Evolutionary conservation across 1,140 invertebrate genomes (phyloP), one percentile per base, ranked within the genome.

Genomic region (Rhizoglyphus robini): DNA sequence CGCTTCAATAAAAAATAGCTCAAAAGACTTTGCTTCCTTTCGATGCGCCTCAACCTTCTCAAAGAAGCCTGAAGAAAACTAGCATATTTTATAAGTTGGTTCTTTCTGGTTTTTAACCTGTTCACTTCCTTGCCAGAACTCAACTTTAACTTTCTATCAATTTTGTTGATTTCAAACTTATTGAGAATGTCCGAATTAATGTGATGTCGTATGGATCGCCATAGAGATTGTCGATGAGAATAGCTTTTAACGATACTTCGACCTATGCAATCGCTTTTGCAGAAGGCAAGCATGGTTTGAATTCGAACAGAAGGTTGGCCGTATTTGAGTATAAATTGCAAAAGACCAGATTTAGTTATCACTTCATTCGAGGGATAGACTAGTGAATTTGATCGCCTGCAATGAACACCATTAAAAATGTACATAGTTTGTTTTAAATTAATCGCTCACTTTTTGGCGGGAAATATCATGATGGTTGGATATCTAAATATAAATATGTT

Each of bases 391-490:
- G 81, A 79, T 79, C 87, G 87, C 68, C 84, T 86, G 69, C 59
- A 80, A 78, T 67, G 69, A 73, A 46, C 69, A 59, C 49, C 32
- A 18, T 2, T 27, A 60, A 47, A 71, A 38, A 2, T 25, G 27
- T 31, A 23, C 34, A 65, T 29, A 25, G 27, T 29, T 20, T 65
- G 8, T n/a, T n/a, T 18, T 34, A 59, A 59, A 59, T 59, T 29
- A 8, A 59, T 38, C 30, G 71, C 70, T 73, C 76, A 85, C 83
- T 80, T 81, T 70, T 77, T 74, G 1, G 81, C 79, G 31, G 86
- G 85, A 70, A 86, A 86, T 68, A 88, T 84, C 18, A 89, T 75
- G 38, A 90, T 79, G 0, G 84, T 82, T 8, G 88, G 88, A 77
- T 84, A 88, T 31, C 76, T 63, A 32, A 34, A 60, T 60, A 34